Evolutionary conservation across 2,888 invertebrate genomes (phyloP).

Genomic region (Athalia rosae): DNA sequence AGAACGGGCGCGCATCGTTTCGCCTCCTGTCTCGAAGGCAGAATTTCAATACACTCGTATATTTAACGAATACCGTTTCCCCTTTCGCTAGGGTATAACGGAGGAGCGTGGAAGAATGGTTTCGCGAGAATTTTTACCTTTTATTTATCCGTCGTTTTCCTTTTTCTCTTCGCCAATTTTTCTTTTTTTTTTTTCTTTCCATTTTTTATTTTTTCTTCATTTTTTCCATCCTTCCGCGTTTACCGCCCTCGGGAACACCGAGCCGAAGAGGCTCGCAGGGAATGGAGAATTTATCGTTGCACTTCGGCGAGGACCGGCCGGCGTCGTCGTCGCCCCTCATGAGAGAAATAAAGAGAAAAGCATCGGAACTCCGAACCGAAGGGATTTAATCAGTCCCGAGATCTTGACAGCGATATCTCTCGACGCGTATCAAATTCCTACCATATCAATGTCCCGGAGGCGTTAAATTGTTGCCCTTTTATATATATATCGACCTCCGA

Average conservation of each 20-base stretch:
- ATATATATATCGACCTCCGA: slow-evolving; percentile 11
- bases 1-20: slow-evolving; percentile 65
- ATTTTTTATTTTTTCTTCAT: slow-evolving; percentile 52
- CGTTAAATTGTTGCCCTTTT: slow-evolving; percentile 18
- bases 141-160: slow-evolving; percentile 38
- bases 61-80: slow-evolving; percentile 67
- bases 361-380: slow-evolving; percentile 1
- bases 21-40: slow-evolving; percentile 62
- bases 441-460: slow-evolving; percentile 18
- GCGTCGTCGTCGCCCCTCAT: background rate
- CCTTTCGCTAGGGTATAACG: slow-evolving; percentile 17
- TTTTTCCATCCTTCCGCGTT: slow-evolving; percentile 45
- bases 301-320: background rate
- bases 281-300: slow-evolving; percentile 65
- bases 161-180: slow-evolving; percentile 44
- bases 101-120: slow-evolving; percentile 37
- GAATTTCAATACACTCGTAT: slow-evolving; percentile 71
- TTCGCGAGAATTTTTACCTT: slow-evolving; percentile 37
- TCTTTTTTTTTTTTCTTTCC: slow-evolving; percentile 33
- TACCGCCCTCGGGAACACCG: slow-evolving; percentile 48
- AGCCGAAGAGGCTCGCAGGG: slow-evolving; percentile 52
- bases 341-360: background rate
- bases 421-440: slow-evolving; percentile 29
- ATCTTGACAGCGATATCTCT: slow-evolving; percentile 33
- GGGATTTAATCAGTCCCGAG: slow-evolving; percentile 32